Conservation (phyloP, 2,113 vertebrate genomes). For the Petrocephalus microphthalmus region DNA sequence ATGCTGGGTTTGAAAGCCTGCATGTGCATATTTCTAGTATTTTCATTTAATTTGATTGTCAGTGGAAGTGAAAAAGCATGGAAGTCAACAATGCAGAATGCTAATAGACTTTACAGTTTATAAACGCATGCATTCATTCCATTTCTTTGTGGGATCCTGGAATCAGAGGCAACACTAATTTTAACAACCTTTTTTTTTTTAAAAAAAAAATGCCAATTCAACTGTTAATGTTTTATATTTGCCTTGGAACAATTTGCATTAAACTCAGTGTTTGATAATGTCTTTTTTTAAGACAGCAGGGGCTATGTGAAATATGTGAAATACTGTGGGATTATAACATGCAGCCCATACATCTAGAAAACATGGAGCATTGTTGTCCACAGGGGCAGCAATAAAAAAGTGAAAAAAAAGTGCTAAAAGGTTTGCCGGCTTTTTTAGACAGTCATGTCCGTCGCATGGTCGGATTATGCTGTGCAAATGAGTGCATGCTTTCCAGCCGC, state of each 20-base stretch:
- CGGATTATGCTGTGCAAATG: not conserved
- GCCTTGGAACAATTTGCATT: not conserved
- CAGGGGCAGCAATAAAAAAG: not conserved
- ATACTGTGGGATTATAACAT: not conserved
- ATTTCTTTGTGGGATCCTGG: not conserved
- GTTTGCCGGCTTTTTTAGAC: not conserved
- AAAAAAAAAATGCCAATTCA: not conserved
- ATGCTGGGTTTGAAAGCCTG: not conserved
- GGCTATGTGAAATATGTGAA: not conserved
- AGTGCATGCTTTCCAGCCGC: not conserved
- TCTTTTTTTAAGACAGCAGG: not conserved
- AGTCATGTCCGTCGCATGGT: not conserved
- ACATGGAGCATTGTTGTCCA: not conserved
- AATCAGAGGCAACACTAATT: not conserved
- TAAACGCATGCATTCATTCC: not conserved
- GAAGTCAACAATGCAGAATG: conserved; percentile 1
- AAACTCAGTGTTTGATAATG: not conserved
- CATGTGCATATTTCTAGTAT: not conserved
- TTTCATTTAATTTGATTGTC: not conserved
- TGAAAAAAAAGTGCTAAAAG: not conserved
- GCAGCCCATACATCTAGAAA: not conserved
- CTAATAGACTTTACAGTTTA: not conserved
- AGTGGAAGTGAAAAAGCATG: not conserved
- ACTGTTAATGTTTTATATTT: conserved; percentile 7
- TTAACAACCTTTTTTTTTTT: not conserved